Conservation (phyloP, 2,113 vertebrate species). For the Loxodonta africana region DNA sequence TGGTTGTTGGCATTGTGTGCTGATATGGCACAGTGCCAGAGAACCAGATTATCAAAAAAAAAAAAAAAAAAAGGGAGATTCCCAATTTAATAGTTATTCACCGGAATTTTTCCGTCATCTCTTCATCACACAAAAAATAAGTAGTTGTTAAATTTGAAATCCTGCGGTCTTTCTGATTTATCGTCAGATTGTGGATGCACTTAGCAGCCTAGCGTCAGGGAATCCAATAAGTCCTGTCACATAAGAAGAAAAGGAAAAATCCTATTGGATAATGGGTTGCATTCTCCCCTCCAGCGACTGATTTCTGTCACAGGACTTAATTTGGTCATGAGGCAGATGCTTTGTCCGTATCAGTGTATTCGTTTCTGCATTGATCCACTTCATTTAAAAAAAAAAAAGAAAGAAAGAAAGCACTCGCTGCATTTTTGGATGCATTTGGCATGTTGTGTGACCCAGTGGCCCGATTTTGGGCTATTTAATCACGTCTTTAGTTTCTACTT, state of each 20-base stretch:
- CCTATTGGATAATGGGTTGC: slow-evolving; percentile 88
- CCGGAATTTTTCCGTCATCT: slow-evolving; percentile 87
- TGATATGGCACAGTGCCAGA: slow-evolving; percentile 86
- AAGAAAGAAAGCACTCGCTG: slow-evolving; percentile 84
- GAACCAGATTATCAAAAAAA: slow-evolving; percentile 86
- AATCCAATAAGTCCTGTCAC: slow-evolving; percentile 93
- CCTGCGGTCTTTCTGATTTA: slow-evolving; percentile 89
- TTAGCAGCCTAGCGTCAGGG: slow-evolving; percentile 90
- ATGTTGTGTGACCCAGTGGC: slow-evolving; percentile 77
- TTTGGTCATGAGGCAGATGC: slow-evolving; percentile 91
- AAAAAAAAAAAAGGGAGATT: slow-evolving; percentile 86
- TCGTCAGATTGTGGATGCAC: slow-evolving; percentile 88
- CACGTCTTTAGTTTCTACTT: slow-evolving; percentile 87
- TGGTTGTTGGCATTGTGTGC: slow-evolving; percentile 87
- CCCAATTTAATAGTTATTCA: slow-evolving; percentile 89
- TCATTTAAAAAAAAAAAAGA: slow-evolving; percentile 77
- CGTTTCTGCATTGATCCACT: slow-evolving; percentile 87
- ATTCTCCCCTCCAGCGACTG: slow-evolving; percentile 88
- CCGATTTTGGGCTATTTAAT: slow-evolving; percentile 86
- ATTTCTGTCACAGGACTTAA: slow-evolving; percentile 92
- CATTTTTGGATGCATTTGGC: slow-evolving; percentile 82
- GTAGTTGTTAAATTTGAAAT: slow-evolving; percentile 89
- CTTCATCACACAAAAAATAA: slow-evolving; percentile 88
- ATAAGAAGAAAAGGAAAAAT: slow-evolving; percentile 89
- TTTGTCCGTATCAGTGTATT: slow-evolving; percentile 87